Base-by-base conservation (phyloP, 2,113 vertebrate species). In the Puntigrus tetrazona region DNA sequence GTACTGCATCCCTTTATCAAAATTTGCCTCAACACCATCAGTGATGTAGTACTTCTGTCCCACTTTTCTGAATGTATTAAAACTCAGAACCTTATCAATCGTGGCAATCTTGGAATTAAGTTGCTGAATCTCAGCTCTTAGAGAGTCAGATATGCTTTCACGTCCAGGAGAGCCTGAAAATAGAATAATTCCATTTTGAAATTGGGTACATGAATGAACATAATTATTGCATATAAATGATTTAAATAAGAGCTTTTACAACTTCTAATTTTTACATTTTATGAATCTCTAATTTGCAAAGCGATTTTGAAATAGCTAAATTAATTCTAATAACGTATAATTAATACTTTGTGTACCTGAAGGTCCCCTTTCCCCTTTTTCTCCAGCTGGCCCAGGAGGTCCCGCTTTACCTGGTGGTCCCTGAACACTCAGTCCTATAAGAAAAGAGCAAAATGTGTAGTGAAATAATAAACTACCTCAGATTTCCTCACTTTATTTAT, bases 381-480 rank as follows among this genome's bases (percentile, higher is more conserved):
- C 45, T 36, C 87, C 87, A 27, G 13, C 14, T 43, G 75, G 67
- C 20, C 87, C 87, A 47, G n/a, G 3, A 52, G 82, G 78, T 31
- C 83, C 86, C 36, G 43, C 25, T 81, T 84, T 77, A 45, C 87
- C 87, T 16, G 87, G 85, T 45, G 63, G 52, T 16, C 85, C 85
- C n/a, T 77, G 78, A 2, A 65, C 73, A 63, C 8, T 29, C 5
- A 41, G 25, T 6, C 84, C 84, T 86, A 25, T 8, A 82, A 73
- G 22, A 4, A 5, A 25, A 10, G 22, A 45, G 70, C 36, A 72
- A 25, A 72, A 43, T 36, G 18, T 9, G 31, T 5, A 67, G 3
- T 18, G 1, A 69, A 73, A 27, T 63, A 16, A 38, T 76, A 7
- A 4, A 65, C 14, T 18, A 38, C 22, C 55, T 45, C 14, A 74